Evolutionary conservation across 2,113 vertebrate genomes (phyloP).

Genomic region (Agelaius phoeniceus): DNA sequence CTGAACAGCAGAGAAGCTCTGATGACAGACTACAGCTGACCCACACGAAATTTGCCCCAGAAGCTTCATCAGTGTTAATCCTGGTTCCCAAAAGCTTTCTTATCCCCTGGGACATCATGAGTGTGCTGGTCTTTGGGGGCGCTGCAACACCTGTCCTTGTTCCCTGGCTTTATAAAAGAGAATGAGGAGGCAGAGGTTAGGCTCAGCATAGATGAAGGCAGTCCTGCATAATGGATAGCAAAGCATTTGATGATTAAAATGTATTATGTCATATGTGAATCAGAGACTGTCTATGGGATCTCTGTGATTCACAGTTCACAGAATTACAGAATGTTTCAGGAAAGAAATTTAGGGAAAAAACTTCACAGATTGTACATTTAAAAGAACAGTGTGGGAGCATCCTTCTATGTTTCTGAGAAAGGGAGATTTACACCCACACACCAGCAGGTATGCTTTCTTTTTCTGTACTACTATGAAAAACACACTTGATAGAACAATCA

Average conservation of each 20-base stretch:
- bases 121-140: not conserved
- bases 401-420: not conserved
- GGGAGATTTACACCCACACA: slow-evolving; percentile 6
- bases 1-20: not conserved
- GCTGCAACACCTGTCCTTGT: not conserved
- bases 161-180: not conserved
- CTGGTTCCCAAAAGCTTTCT: not conserved
- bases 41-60: not conserved
- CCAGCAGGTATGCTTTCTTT: not conserved
- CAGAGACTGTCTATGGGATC: not conserved
- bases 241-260: not conserved
- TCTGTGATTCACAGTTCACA: not conserved
- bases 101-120: not conserved
- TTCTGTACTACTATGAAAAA: slow-evolving; percentile 12
- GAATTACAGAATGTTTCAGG: not conserved
- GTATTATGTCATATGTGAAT: not conserved
- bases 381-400: slow-evolving; percentile 32
- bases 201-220: not conserved
- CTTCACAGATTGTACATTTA: not conserved
- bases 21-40: not conserved
- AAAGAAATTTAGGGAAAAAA: not conserved
- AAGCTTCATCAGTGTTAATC: not conserved
- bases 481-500: not conserved
- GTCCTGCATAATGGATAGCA: not conserved
- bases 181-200: not conserved